Base-by-base conservation (phyloP, 2,888 invertebrate genomes). In the Ectemnius continuus region DNA sequence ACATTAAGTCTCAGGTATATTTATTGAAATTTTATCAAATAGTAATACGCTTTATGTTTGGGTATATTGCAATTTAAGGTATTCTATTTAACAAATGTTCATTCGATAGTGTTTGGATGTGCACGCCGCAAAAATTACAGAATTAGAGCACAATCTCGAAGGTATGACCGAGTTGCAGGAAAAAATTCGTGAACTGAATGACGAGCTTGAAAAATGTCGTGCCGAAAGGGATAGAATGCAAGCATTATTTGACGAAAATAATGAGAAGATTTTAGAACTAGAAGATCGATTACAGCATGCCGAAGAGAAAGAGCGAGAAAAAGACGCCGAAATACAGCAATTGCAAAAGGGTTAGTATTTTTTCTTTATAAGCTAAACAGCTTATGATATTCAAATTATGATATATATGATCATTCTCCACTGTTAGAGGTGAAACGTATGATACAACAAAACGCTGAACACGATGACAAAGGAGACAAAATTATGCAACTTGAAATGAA, bases 281-380 rank as follows among this genome's bases (percentile, higher is more conserved):
- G 70, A 78, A 47, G 70, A 70, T 18, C 80, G 79, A 46, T 75
- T 86, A 18, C 60, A 78, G 14, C 61, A 71, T 13, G 70, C 70
- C 0, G 62, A 68, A 0, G 26, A 58, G 3, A 80, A 75, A 56
- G 86, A 88, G 18, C 76, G 77, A 28, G 90, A 90, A 2, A 89
- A 87, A 75, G 89, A 90, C 52, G 67, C 46, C 2, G 89, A 90
- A 73, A 89, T 89, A 36, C 46, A 13, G n/a, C 78, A 75, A 20
- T 79, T 90, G 14, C 88, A 90, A 75, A 87, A 82, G 69, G 88
- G 88, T 85, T 63, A 70, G 63, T 67, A 36, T 36, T 36, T 6
- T 36, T 36, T 11, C 36, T 36, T 4, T 4, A 36, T 6, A 18
- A 36, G n/a, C 23, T 36, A 0, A 0, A 58, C 18, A 46, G 36